Percentiles rank a stretch among this genome's conserved stretches.
These are phyloP conservation scores for Phalera bucephala DNA, from an alignment of 2,888 invertebrate genomes.

Conservation along the genomic window DNA sequence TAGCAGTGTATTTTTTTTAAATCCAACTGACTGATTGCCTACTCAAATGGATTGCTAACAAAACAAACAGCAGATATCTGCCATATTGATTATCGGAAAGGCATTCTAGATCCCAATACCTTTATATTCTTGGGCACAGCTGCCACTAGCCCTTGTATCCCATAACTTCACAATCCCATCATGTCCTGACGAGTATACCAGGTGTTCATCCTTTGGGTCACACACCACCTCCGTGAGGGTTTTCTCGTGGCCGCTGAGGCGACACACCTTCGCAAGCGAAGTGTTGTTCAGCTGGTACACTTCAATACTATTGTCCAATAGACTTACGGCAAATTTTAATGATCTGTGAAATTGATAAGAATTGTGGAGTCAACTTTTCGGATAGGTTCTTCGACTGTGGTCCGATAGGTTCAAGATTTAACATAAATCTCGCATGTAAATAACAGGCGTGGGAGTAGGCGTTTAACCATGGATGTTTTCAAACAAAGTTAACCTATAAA, in stretches of 20 bases:
- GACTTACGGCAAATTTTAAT: constrained; percentile 57
- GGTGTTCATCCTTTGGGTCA: constrained; percentile 78
- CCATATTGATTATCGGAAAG: no score
- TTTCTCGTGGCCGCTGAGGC: constrained; percentile 70
- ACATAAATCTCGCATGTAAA: no score
- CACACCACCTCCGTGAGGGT: constrained; percentile 83
- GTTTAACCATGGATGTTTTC: no score
- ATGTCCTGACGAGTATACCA: constrained; percentile 82
- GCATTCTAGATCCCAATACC: constrained; percentile 30
- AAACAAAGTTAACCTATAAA: no score
- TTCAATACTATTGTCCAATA: constrained; percentile 64
- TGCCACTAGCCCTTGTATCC: constrained; percentile 83
- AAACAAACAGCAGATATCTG: no score
- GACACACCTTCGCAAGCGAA: constrained; percentile 54
- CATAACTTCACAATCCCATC: constrained; percentile 84
- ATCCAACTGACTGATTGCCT: no score
- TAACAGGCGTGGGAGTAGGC: no score
- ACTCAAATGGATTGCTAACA: no score
- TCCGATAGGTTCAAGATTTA: no score
- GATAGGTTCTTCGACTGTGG: no score
- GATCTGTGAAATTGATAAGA: constrained; percentile 43
- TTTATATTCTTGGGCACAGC: constrained; percentile 61
- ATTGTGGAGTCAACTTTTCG: no score
- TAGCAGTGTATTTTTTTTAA: no score
- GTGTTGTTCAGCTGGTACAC: constrained; percentile 60